These are phyloP conservation scores for Eidolon helvum DNA, from an alignment of 2,113 vertebrate genomes.

Conservation along the genomic window DNA sequence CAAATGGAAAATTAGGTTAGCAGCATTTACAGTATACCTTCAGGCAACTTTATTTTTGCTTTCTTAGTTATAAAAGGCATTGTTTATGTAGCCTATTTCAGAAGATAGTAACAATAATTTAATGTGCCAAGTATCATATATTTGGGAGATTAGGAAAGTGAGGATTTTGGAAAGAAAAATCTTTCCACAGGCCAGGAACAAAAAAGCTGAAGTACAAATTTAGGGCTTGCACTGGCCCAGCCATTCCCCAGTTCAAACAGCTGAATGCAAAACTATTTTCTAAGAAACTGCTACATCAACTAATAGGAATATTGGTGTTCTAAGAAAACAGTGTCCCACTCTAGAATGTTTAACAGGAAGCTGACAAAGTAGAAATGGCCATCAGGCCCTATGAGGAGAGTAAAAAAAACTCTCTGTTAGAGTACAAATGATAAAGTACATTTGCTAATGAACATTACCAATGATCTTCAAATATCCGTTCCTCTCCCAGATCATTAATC, in stretches of 20 bases:
- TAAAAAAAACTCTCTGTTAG: not conserved
- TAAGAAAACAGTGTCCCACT: not conserved
- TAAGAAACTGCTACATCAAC: not conserved
- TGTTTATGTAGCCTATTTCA: not conserved
- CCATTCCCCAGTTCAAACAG: not conserved
- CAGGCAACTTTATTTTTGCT: constrained; percentile 32
- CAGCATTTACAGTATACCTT: not conserved
- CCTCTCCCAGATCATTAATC: not conserved
- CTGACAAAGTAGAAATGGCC: not conserved
- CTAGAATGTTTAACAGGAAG: not conserved
- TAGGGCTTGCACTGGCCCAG: not conserved
- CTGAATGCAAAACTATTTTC: constrained; percentile 30
- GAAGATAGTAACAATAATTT: constrained; percentile 16
- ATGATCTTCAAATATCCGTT: not conserved
- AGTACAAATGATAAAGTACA: not conserved
- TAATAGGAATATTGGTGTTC: not conserved
- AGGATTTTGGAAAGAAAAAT: not conserved
- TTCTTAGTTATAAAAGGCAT: constrained; percentile 29
- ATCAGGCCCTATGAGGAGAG: not conserved
- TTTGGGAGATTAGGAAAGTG: not conserved
- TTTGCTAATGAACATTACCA: not conserved
- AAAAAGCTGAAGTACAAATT: constrained; percentile 1
- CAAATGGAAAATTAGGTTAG: not conserved
- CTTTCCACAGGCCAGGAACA: not conserved
- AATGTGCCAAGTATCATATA: not conserved